These are phyloP conservation scores for Choreutis nemorana DNA, from an alignment of 2,888 invertebrate species.

Conservation along the genomic window DNA sequence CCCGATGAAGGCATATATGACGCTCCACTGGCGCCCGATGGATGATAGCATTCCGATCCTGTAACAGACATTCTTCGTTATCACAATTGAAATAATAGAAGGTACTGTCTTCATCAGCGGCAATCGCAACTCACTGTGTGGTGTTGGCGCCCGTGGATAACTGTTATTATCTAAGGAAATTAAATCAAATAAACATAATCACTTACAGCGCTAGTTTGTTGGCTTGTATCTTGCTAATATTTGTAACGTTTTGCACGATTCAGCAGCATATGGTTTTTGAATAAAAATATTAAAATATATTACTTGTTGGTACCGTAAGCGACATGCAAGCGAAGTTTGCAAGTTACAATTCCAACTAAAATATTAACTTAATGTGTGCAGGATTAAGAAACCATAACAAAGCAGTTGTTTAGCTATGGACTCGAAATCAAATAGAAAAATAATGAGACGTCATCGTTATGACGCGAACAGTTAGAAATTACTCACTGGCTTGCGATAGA, in stretches of 20 bases:
- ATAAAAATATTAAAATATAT: too few species aligned
- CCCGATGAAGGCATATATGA: slow-evolving; percentile 34
- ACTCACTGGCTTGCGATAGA: slow-evolving; percentile 51
- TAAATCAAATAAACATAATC: too few species aligned
- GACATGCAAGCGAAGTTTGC: slow-evolving; percentile 15
- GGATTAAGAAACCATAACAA: slow-evolving; percentile 6
- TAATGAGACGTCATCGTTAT: too few species aligned
- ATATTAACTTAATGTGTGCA: slow-evolving; percentile 10
- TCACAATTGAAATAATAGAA: not conserved
- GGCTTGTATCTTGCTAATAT: too few species aligned
- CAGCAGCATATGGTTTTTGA: too few species aligned
- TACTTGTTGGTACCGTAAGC: slow-evolving; percentile 6
- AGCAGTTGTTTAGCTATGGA: too few species aligned
- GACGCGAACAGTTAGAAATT: slow-evolving; percentile 1
- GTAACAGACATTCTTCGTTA: slow-evolving; percentile 21
- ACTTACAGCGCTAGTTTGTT: too few species aligned
- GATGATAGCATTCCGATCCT: slow-evolving; percentile 55
- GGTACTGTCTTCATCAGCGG: not conserved
- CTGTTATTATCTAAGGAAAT: slow-evolving; percentile 49
- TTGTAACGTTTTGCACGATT: too few species aligned
- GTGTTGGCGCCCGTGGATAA: slow-evolving; percentile 61
- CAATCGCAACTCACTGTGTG: slow-evolving; percentile 63
- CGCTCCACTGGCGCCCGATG: slow-evolving; percentile 34
- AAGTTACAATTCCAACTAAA: slow-evolving; percentile 18
- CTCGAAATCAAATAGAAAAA: too few species aligned